Evolutionary conservation across 2,113 vertebrate species (phyloP), one percentile per base, ranked within the genome.

Genomic region (Rhynchopsitta pachyrhyncha): DNA sequence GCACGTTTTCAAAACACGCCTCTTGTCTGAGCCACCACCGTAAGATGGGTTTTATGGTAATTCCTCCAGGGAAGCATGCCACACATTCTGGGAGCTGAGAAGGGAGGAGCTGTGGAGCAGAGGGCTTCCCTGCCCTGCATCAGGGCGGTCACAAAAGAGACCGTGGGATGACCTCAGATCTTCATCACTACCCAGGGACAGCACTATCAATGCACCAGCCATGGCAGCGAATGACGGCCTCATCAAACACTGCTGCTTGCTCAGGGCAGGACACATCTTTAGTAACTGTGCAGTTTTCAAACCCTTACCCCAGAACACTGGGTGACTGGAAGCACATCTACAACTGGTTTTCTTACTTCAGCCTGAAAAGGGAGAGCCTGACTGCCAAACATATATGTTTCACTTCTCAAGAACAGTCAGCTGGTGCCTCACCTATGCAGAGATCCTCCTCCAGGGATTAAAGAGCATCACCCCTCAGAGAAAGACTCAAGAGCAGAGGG

Each of bases 1-100:
- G 28, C 0, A 2, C 6, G 20, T 64, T 73, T 69, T 25, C 31
- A 33, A 47, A 68, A 49, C 17, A 5, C 5, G 4, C 11, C 9
- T 49, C 63, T 42, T 39, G 60, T 23, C 55, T 57, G 27, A 78
- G 52, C 8, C 2, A 1, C 33, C 0, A 0, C 23, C 5, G 0
- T 29, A 25, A 66, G 49, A 5, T 4, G 5, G n/a, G 47, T n/a
- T 70, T 68, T 68, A 31, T 14, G 33, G 66, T 27, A 47, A 75
- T 24, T 35, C 33, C 37, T 70, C 13, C 33, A 67, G 15, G 25
- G 23, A 71, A 82, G 28, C 37, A 29, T 5, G 11, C 17, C 31
- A 39, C 17, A 50, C 39, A 27, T 1, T 3, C 9, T 24, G 25
- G 42, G 23, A 77, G 31, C 52, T 63, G 39, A 47, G 18, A 62